These are phyloP conservation scores for Hemichromis elongatus DNA, from an alignment of 2,113 vertebrate genomes.

Conservation along the genomic window DNA sequence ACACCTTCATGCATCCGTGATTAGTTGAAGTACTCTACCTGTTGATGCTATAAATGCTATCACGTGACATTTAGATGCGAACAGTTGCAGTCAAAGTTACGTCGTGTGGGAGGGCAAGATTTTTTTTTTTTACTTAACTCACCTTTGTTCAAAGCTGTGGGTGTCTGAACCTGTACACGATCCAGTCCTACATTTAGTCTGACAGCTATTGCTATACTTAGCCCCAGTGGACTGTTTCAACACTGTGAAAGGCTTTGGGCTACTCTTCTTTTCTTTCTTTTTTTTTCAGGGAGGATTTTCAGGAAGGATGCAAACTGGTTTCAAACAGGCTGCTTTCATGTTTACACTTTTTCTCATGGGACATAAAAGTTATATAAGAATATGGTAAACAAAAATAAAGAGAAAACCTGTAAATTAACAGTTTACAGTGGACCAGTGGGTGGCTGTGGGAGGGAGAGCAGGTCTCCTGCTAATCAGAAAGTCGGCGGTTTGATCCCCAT, in stretches of 20 bases:
- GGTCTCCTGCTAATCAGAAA: not conserved
- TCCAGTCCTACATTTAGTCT: not conserved
- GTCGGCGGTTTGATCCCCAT: not conserved
- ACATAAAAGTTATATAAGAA: not conserved
- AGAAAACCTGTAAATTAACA: not conserved
- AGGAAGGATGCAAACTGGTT: constrained; percentile 4
- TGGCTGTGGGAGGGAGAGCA: not conserved
- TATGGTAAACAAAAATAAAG: not conserved
- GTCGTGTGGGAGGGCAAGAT: not conserved
- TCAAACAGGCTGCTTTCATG: not conserved
- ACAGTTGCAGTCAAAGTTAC: not conserved
- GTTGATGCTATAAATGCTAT: not conserved
- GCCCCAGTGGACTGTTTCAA: not conserved
- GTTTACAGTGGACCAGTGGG: not conserved
- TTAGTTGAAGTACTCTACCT: constrained; percentile 19
- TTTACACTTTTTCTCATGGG: not conserved
- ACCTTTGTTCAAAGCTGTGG: constrained; percentile 3
- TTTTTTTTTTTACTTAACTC: not conserved
- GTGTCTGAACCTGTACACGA: not conserved
- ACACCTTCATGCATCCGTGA: constrained; percentile 28
- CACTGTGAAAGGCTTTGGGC: not conserved
- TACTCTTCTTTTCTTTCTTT: constrained; percentile 25
- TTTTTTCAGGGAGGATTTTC: constrained; percentile 4
- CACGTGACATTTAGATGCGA: constrained; percentile 7
- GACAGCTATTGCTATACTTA: not conserved